Evolutionary conservation across 2,888 invertebrate species (phyloP).

Genomic region (Chelonus formosanus): DNA sequence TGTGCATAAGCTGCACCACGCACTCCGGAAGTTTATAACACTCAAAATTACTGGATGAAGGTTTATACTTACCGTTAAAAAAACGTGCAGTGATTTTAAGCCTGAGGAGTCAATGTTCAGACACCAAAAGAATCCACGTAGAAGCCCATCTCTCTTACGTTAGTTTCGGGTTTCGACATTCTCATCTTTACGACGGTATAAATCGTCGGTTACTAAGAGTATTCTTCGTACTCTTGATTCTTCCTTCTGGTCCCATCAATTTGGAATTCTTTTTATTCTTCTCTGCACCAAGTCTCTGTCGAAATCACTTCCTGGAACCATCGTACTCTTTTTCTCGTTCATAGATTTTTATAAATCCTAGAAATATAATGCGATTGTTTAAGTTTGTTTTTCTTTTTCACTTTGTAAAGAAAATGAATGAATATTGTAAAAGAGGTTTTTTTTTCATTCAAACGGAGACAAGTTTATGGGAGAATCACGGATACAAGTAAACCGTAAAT

Average conservation of each 20-base stretch:
- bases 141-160: constrained; percentile 16
- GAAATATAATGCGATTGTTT: too few relatives aligned
- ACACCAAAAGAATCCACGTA: too few relatives aligned
- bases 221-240: constrained; percentile 9
- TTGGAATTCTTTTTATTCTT: constrained; percentile 18
- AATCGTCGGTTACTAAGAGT: constrained; percentile 37
- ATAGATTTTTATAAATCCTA: background rate
- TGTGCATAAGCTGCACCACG: constrained; percentile 9
- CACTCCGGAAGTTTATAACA: constrained; percentile 44
- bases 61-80: constrained; percentile 9
- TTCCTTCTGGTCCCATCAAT: constrained; percentile 23
- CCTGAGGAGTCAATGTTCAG: too few relatives aligned
- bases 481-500: constrained; percentile 28
- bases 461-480: constrained; percentile 8
- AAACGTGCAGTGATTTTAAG: too few relatives aligned
- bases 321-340: background rate
- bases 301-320: constrained; percentile 9
- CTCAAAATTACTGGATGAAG: too few relatives aligned
- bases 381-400: too few relatives aligned
- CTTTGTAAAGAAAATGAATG: too few relatives aligned
- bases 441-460: background rate
- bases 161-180: constrained; percentile 47
- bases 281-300: background rate
- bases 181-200: constrained; percentile 46
- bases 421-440: too few relatives aligned